Evolutionary conservation across 2,888 invertebrate genomes (phyloP).

Genomic region (Helleia helle): DNA sequence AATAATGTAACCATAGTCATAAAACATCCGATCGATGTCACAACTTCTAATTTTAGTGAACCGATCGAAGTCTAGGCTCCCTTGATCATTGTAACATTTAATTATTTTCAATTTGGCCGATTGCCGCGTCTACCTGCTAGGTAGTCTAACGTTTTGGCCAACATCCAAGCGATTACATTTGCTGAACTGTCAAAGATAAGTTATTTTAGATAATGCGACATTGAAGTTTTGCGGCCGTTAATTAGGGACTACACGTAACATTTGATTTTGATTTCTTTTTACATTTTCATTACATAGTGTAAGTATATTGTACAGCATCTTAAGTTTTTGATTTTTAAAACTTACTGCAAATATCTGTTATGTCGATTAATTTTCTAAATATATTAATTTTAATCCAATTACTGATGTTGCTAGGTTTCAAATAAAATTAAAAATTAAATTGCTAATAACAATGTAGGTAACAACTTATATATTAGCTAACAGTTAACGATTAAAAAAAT

Average conservation of each 20-base stretch:
- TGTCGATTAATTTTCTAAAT: too few species aligned
- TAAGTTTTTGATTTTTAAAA: too few species aligned
- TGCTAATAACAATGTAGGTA: too few species aligned
- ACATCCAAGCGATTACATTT: constrained; percentile 62
- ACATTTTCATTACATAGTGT: too few species aligned
- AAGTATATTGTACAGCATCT: too few species aligned
- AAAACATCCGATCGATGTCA: constrained; percentile 7
- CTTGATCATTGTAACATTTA: constrained; percentile 65
- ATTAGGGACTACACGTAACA: neutral
- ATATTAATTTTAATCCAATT: too few species aligned
- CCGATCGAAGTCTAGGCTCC: constrained; percentile 50
- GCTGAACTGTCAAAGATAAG: constrained; percentile 71
- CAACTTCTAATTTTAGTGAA: constrained; percentile 8
- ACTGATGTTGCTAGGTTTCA: too few species aligned
- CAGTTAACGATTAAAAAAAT: too few species aligned
- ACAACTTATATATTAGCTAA: too few species aligned
- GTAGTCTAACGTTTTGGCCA: constrained; percentile 51
- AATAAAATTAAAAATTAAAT: too few species aligned
- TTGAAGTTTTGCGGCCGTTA: constrained; percentile 46
- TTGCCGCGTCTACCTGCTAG: constrained; percentile 67
- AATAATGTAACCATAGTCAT: neutral
- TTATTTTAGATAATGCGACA: constrained; percentile 68
- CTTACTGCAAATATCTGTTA: too few species aligned
- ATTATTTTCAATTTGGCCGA: constrained; percentile 65
- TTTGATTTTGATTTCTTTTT: neutral